Evolutionary conservation across 2,797 vertebrate genomes (phyloP), one percentile per base, ranked within the genome.

Genomic region (Falco novaeseelandiae): DNA sequence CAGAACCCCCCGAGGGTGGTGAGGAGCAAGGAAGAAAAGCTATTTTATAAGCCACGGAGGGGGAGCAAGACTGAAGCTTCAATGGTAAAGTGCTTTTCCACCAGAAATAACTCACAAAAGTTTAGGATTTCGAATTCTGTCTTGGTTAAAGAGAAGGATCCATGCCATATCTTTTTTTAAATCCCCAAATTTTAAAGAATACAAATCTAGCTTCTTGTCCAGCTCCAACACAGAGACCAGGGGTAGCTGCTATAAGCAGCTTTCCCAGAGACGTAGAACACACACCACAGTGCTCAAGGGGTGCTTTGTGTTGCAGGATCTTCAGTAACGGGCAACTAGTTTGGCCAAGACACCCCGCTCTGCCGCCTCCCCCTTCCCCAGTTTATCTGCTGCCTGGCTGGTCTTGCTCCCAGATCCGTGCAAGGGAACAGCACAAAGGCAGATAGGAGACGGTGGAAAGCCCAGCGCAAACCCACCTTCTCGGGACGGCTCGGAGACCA

Each of bases 151-250:
- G 17, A 25, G 14, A 57, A 78, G 3, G 4, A 82, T 36, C 8
- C 1, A 0, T 42, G 62, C 40, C 2, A 1, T 30, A 4, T 18
- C 8, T 12, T 6, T 44, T 54, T 71, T 58, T 73, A 1, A 49
- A 49, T 65, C 30, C 11, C 40, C 4, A 38, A 48, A 72, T n/a
- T 76, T 85, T 44, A 44, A 29, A 59, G 48, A 23, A 52, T 27
- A 48, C 38, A 73, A 69, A 10, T 30, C 36, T 38, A 6, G 11
- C 25, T 49, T 29, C 48, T 51, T 78, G 23, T 73, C n/a, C 30
- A 29, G n/a, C 78, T 83, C n/a, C 9, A 23, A 61, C 71, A 15
- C 6, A 90, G 36, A 38, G 12, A 40, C 8, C 38, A 57, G 65
- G 8, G 42, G 13, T 14, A 25, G 10, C 23, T 58, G 32, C 49